phyloP scores from a whole-genome alignment of 2,888 invertebrate genomes.

The Myathropa florea region DNA sequence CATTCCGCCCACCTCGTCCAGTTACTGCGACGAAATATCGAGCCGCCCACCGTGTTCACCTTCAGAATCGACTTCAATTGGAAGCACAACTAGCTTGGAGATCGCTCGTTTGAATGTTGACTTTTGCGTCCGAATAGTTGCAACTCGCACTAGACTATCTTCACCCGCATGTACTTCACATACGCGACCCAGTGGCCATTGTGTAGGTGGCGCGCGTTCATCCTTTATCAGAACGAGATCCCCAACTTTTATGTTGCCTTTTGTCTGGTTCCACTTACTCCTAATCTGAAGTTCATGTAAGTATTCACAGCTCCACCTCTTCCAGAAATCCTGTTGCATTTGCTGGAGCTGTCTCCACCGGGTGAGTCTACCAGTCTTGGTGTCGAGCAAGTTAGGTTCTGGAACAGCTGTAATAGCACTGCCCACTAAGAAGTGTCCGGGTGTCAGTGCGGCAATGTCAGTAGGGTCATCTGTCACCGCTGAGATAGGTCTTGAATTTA shows the following conservation, averaged over 20 bases:
- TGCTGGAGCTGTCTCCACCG: slow-evolving; percentile 1
- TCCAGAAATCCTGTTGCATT: too few relatives aligned
- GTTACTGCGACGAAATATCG: slow-evolving; percentile 8
- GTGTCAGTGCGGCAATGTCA: neutral
- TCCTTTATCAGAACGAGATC: too few relatives aligned
- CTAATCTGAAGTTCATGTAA: slow-evolving; percentile 28
- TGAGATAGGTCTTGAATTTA: neutral
- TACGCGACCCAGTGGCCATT: too few relatives aligned
- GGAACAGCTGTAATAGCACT: slow-evolving; percentile 4
- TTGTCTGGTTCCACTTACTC: too few relatives aligned
- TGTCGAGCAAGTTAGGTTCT: neutral
- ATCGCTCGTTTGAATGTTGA: slow-evolving; percentile 30
- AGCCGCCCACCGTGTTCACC: slow-evolving; percentile 29
- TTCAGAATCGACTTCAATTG: slow-evolving; percentile 11
- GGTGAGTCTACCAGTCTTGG: slow-evolving; percentile 2
- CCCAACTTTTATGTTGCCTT: too few relatives aligned
- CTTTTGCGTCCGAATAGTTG: slow-evolving; percentile 2
- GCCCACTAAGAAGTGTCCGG: neutral
- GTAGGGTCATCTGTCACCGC: neutral
- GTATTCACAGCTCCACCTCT: slow-evolving; percentile 48
- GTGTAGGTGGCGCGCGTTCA: too few relatives aligned
- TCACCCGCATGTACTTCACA: too few relatives aligned
- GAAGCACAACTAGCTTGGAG: slow-evolving; percentile 32
- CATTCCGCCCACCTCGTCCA: slow-evolving; percentile 47
- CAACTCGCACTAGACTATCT: slow-evolving; percentile 18